Evolutionary conservation across 2,113 vertebrate species (phyloP).

Genomic region (Eupsittula cactorum): DNA sequence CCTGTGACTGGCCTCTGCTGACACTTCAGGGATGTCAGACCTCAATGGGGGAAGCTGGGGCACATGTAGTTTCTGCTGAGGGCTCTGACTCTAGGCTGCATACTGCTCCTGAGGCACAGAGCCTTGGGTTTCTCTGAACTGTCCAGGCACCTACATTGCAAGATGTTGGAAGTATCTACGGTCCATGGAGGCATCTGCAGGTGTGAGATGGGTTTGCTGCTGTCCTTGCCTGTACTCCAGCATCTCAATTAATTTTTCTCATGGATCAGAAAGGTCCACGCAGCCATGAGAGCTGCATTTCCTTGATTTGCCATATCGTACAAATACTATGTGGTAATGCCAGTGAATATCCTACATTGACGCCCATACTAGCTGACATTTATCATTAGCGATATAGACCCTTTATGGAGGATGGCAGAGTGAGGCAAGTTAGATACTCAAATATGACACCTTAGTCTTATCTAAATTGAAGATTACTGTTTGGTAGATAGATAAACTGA

Average conservation of each 20-base stretch:
- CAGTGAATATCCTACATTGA: neutral
- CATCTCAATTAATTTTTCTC: neutral
- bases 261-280: neutral
- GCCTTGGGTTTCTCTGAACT: neutral
- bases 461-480: neutral
- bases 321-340: neutral
- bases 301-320: neutral
- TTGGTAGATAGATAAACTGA: neutral
- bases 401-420: neutral
- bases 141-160: neutral
- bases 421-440: neutral
- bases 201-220: neutral
- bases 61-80: neutral
- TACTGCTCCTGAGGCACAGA: neutral
- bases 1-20: neutral
- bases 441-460: neutral
- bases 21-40: neutral
- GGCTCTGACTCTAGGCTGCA: neutral
- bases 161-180: rapidly evolving
- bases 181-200: neutral
- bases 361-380: neutral
- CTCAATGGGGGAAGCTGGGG: neutral
- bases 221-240: neutral
- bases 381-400: neutral
- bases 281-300: neutral